A percentile compares a stretch with the other conserved stretches of the same genome.
Evolutionary conservation across 2,888 invertebrate genomes (phyloP).

Genomic region (Hoplodrina ambigua): DNA sequence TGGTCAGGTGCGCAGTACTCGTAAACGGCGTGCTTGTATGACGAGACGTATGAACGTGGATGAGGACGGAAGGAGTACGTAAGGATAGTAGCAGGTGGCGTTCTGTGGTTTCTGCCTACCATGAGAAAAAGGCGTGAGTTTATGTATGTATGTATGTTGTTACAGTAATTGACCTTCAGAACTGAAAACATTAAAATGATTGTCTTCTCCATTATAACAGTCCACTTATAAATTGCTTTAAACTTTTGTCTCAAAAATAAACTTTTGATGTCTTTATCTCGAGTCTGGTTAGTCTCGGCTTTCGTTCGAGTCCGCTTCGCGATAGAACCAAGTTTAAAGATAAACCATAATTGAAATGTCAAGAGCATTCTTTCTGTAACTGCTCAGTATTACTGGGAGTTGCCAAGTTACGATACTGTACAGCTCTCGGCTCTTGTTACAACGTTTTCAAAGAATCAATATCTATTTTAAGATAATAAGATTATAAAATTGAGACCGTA

Average conservation of each 20-base stretch:
- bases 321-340: conserved; percentile 75
- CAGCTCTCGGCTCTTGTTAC: conserved; percentile 21
- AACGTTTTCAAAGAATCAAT: conserved; percentile 43
- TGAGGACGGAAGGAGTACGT: too few relatives aligned
- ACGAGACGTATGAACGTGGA: too few relatives aligned
- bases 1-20: too few relatives aligned
- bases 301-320: conserved; percentile 56
- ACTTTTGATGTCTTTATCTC: conserved; percentile 62
- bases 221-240: conserved; percentile 34
- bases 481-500: conserved; percentile 37
- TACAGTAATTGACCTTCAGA: background rate
- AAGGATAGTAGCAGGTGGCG: too few relatives aligned
- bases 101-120: too few relatives aligned
- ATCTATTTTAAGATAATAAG: conserved; percentile 35
- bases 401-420: conserved; percentile 48
- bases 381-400: conserved; percentile 50
- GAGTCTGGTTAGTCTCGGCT: conserved; percentile 59
- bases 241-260: conserved; percentile 50
- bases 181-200: conserved; percentile 14
- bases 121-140: too few relatives aligned
- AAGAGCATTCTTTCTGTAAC: conserved; percentile 75
- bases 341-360: conserved; percentile 85
- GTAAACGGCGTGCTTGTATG: too few relatives aligned
- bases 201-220: conserved; percentile 1
- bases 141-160: too few relatives aligned